These are phyloP conservation scores for Trichomycterus rosablanca DNA, from an alignment of 2,113 vertebrate species.

Conservation along the genomic window DNA sequence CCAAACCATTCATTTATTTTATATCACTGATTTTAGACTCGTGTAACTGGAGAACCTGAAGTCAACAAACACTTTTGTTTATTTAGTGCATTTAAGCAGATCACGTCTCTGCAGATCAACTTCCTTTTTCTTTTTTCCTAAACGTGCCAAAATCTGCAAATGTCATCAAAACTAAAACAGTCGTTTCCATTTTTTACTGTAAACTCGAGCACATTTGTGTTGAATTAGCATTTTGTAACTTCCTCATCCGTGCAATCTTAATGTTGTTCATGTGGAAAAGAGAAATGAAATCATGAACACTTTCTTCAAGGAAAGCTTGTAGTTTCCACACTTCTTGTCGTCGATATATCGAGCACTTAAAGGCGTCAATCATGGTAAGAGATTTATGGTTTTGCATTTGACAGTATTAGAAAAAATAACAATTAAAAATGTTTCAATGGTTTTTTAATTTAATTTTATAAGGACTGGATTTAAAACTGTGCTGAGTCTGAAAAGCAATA, in stretches of 20 bases:
- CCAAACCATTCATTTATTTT: too few relatives aligned
- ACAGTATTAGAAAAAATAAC: too few relatives aligned
- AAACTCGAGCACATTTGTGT: neutral
- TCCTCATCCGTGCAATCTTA: conserved; percentile 19
- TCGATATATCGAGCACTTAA: conserved; percentile 8
- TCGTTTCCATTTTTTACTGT: neutral
- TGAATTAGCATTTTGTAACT: conserved; percentile 30
- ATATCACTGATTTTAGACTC: too few relatives aligned
- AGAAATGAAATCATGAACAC: conserved; percentile 20
- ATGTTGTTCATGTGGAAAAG: conserved; percentile 22
- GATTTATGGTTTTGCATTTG: too few relatives aligned
- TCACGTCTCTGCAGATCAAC: neutral
- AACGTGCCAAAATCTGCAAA: conserved; percentile 23
- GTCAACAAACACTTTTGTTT: too few relatives aligned
- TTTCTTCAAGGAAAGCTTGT: conserved; percentile 5
- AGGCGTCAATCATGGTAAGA: conserved; percentile 16
- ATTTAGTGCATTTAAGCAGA: too few relatives aligned
- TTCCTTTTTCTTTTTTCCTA: too few relatives aligned
- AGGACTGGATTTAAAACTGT: too few relatives aligned
- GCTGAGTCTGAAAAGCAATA: too few relatives aligned
- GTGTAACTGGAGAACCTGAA: too few relatives aligned
- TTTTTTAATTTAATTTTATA: too few relatives aligned
- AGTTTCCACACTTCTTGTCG: neutral
- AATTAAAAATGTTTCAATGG: too few relatives aligned
- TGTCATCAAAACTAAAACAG: neutral